Percentiles rank a stretch among this genome's conserved stretches.
phyloP scores from a whole-genome alignment of 2,113 vertebrate species.

The Istiophorus platypterus region DNA sequence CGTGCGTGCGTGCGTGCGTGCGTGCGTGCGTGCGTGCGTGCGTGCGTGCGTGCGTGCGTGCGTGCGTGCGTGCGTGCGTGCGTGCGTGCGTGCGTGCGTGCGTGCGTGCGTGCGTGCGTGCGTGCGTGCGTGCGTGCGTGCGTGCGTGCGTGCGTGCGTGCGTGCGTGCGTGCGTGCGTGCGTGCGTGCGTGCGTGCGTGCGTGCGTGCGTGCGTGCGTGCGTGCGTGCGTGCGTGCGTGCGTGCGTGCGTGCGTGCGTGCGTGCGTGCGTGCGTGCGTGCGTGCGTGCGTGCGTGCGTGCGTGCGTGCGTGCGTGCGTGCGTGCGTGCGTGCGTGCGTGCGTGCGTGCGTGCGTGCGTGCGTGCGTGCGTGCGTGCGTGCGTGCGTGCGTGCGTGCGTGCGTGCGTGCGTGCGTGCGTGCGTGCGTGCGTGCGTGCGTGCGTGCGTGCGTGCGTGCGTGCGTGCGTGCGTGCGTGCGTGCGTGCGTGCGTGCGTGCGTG shows the following conservation, averaged over 20 bases:
- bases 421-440: conserved; percentile 17
- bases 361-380: conserved; percentile 10
- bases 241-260: not conserved
- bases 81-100: not conserved
- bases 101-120: conserved; percentile 17
- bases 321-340: conserved; percentile 15
- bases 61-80: conserved; percentile 8
- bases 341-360: not conserved
- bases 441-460: not conserved
- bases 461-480: not conserved
- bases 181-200: not conserved
- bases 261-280: conserved; percentile 17
- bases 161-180: conserved; percentile 15
- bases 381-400: conserved; percentile 8
- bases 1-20: conserved; percentile 15
- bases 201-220: conserved; percentile 10
- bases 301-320: not conserved
- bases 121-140: not conserved
- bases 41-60: conserved; percentile 10
- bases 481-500: conserved; percentile 15
- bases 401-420: not conserved
- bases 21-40: not conserved
- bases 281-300: not conserved
- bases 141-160: not conserved
- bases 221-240: conserved; percentile 8